A percentile compares a stretch with the other conserved stretches of the same genome.
Conservation (phyloP, 1,140 invertebrate species). For the Panagrolaimus sp. region DNA sequence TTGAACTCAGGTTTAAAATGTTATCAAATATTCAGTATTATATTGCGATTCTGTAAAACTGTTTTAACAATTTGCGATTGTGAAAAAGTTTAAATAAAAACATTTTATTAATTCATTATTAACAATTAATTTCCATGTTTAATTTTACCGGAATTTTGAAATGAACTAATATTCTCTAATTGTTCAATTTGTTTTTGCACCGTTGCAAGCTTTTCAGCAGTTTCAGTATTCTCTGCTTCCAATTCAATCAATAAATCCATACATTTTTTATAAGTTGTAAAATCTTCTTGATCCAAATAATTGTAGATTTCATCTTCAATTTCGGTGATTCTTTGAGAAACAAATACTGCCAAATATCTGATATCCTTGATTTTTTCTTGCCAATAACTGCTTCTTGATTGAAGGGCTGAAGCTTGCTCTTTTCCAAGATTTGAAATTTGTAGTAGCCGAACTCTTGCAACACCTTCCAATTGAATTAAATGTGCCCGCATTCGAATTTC, state of each 20-base stretch:
- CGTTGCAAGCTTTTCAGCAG: constrained; percentile 5
- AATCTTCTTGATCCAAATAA: background rate
- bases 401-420: background rate
- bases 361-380: constrained; percentile 13
- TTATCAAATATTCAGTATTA: too few species aligned
- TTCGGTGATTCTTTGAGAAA: background rate
- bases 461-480: constrained; percentile 10
- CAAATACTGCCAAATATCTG: background rate
- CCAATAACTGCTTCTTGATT: background rate
- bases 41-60: too few species aligned
- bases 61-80: too few species aligned
- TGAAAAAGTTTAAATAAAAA: too few species aligned
- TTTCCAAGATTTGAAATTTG: constrained; percentile 5
- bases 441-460: constrained; percentile 10
- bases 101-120: too few species aligned
- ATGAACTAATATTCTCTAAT: constrained; percentile 5
- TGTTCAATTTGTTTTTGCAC: constrained; percentile 16
- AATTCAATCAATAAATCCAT: constrained; percentile 18
- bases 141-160: constrained; percentile 6
- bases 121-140: too few species aligned
- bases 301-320: constrained; percentile 15
- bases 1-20: too few species aligned
- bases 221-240: constrained; percentile 12
- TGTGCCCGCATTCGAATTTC: constrained; percentile 8
- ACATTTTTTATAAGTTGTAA: background rate